Evolutionary conservation across 2,113 vertebrate genomes (phyloP).

Genomic region (Labeo rohita): DNA sequence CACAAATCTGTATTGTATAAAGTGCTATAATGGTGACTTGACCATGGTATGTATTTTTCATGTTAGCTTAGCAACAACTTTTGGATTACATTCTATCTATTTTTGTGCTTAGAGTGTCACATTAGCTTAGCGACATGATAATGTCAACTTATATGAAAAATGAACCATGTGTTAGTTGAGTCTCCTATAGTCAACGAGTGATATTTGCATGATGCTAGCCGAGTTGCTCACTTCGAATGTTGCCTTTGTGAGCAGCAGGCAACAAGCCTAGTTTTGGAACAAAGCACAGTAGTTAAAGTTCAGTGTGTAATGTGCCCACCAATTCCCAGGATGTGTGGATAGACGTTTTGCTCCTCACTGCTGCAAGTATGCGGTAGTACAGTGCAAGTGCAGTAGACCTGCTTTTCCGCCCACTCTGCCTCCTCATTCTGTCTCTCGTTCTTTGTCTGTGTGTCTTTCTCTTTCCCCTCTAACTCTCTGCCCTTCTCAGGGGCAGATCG

Average conservation of each 20-base stretch:
- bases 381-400: slow-evolving; percentile 39
- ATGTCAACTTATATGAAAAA: not conserved
- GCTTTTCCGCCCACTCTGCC: slow-evolving; percentile 40
- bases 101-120: not conserved
- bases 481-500: slow-evolving; percentile 47
- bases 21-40: too few relatives aligned
- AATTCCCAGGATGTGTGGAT: slow-evolving; percentile 1
- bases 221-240: not conserved
- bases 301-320: not conserved
- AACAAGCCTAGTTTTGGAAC: not conserved
- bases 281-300: not conserved
- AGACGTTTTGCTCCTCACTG: slow-evolving; percentile 30
- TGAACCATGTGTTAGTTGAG: not conserved
- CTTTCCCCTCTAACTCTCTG: slow-evolving; percentile 38
- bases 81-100: not conserved
- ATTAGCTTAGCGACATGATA: not conserved
- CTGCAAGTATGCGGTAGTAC: slow-evolving; percentile 12
- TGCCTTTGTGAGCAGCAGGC: not conserved
- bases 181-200: not conserved
- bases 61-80: not conserved
- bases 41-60: too few relatives aligned
- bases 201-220: not conserved
- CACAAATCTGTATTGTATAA: too few relatives aligned
- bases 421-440: slow-evolving; percentile 21
- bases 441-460: slow-evolving; percentile 30